Conservation (phyloP, 2,888 invertebrate genomes). For the Synanthedon tipuliformis region DNA sequence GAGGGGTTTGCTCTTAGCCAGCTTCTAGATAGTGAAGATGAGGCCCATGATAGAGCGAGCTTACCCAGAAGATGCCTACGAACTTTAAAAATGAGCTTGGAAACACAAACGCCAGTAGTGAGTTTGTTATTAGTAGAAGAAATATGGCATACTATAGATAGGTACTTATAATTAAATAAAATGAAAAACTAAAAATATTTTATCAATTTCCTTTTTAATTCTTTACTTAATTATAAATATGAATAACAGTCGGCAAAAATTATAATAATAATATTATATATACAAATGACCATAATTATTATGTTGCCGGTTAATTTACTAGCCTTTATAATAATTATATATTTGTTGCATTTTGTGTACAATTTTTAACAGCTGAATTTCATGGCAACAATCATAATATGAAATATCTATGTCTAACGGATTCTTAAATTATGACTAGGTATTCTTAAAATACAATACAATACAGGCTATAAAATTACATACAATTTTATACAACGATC, state of each 20-base stretch:
- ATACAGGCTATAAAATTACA: slow-evolving; percentile 31
- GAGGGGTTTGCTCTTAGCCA: too few relatives aligned
- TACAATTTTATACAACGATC: slow-evolving; percentile 27
- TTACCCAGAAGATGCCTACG: too few relatives aligned
- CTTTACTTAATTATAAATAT: slow-evolving; percentile 31
- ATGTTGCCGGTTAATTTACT: slow-evolving; percentile 14
- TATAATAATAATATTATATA: slow-evolving; percentile 22
- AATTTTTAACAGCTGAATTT: neutral
- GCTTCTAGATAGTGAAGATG: too few relatives aligned
- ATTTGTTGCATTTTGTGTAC: neutral
- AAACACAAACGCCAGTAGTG: too few relatives aligned
- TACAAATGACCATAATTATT: slow-evolving; percentile 24
- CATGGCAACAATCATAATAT: neutral
- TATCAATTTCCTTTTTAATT: slow-evolving; percentile 39
- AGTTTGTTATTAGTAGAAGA: accelerated
- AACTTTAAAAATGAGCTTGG: too few relatives aligned
- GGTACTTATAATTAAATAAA: too few relatives aligned
- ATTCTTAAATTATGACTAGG: slow-evolving; percentile 65
- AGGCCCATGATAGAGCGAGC: too few relatives aligned
- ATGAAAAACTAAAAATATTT: slow-evolving; percentile 17
- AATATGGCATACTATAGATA: too few relatives aligned
- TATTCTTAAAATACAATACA: slow-evolving; percentile 37
- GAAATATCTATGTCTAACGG: slow-evolving; percentile 33
- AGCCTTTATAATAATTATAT: slow-evolving; percentile 7
- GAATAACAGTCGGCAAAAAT: slow-evolving; percentile 42